Base-by-base conservation (phyloP, 2,113 vertebrate genomes). In the Columbina picui region DNA sequence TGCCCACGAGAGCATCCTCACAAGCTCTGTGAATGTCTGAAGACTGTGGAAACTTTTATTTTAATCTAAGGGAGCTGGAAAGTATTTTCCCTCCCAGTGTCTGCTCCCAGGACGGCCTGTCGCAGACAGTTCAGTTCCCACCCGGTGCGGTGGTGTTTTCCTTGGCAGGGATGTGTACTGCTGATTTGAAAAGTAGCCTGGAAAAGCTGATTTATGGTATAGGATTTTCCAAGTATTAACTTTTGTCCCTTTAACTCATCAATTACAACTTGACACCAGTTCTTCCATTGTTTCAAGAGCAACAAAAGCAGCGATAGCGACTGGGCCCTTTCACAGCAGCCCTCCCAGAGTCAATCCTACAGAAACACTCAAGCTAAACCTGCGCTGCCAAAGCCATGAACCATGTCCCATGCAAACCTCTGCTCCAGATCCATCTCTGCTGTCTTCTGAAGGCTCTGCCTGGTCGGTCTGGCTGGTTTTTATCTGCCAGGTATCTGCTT, bases 121-220 rank as follows among this genome's bases (percentile, higher is more conserved):
- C 12, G 83, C 86, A 97, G 96, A 90, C 74, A 84, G 94, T 90
- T 97, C 74, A 84, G 94, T 90, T 97, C 96, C 97, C 97, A 95
- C 94, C 96, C 94, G 83, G 56, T 75, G 36, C 71, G 86, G 90
- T 61, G 81, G 45, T 97, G 96, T 97, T 98, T 97, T 93, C 25
- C 85, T 98, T 97, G 97, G 98, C 98, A 94, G 43, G 91, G 70
- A n/a, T 60, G 41, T 29, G 63, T 4, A 70, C 64, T 10, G 64
- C 79, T 21, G 83, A 90, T 87, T 90, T 95, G 93, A 96, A 95
- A 92, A 84, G 56, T 60, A 91, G 71, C 96, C 83, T 95, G 97
- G 97, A 97, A 96, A 97, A 94, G 96, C 90, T 95, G 94, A 57
- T 96, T 87, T 96, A 95, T 84, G 57, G 75, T 95, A 77, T 89